A percentile compares a stretch with the other conserved stretches of the same genome.
Conservation (phyloP, 2,888 invertebrate genomes). For the Mesoligia furuncula region DNA sequence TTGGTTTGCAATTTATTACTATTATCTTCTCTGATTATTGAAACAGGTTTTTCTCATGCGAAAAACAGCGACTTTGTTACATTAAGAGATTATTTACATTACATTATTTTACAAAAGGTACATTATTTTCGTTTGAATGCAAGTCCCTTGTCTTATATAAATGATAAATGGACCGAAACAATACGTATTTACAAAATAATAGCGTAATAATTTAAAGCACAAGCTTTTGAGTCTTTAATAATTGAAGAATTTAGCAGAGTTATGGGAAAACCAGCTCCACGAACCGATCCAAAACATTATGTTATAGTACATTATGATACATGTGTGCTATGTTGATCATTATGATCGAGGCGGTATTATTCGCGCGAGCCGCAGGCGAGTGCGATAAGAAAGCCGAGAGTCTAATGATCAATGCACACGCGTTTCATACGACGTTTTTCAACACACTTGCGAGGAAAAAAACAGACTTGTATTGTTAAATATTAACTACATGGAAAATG, state of each 20-base stretch:
- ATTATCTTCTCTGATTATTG: conserved; percentile 1
- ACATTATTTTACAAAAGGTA: conserved; percentile 29
- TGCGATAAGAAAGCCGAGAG: too few species aligned
- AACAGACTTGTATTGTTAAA: too few species aligned
- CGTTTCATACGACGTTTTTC: too few species aligned
- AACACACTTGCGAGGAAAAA: too few species aligned
- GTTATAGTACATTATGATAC: too few species aligned
- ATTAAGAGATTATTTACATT: conserved; percentile 32
- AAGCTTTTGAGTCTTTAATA: conserved; percentile 21
- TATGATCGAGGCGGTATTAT: too few species aligned
- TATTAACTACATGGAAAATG: too few species aligned
- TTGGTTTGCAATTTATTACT: conserved; percentile 9
- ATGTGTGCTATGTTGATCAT: too few species aligned
- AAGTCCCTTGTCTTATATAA: conserved; percentile 7
- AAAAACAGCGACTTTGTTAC: not conserved
- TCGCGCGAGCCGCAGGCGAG: too few species aligned
- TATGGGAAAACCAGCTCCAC: conserved; percentile 29
- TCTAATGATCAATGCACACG: too few species aligned
- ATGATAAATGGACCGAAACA: conserved; percentile 40
- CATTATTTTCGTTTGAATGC: conserved; percentile 22
- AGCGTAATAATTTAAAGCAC: conserved; percentile 41
- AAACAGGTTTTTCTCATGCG: conserved; percentile 3
- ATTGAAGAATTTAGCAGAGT: conserved; percentile 26
- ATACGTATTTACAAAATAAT: conserved; percentile 59
- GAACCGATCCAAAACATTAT: conserved; percentile 37